Evolutionary conservation across 2,797 vertebrate species (phyloP).

Genomic region (Rhinella marina): DNA sequence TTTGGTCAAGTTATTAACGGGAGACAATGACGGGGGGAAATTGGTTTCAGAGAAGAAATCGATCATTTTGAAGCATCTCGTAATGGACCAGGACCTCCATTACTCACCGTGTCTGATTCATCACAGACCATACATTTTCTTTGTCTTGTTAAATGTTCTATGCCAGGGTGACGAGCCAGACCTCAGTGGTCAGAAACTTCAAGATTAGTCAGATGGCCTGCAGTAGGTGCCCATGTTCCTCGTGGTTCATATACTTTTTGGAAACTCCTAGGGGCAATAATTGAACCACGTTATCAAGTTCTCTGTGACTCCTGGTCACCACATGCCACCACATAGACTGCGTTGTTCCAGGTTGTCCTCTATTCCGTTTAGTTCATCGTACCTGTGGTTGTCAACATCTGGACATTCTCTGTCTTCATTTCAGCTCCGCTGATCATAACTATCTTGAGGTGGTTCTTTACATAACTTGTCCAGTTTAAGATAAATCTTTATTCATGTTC

Average conservation of each 20-base stretch:
- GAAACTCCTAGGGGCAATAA: background rate
- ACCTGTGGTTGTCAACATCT: background rate
- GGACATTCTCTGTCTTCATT: background rate
- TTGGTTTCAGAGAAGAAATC: background rate
- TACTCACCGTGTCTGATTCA: background rate
- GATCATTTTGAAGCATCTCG: background rate
- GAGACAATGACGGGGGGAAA: background rate
- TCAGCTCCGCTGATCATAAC: too few relatives aligned
- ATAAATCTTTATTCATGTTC: background rate
- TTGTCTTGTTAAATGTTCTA: background rate
- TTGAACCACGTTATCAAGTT: background rate
- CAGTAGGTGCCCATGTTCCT: background rate
- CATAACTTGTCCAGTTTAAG: background rate
- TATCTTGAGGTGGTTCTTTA: background rate
- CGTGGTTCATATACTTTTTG: background rate
- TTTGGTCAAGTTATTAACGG: background rate
- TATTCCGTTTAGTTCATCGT: background rate
- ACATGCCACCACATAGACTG: too few relatives aligned
- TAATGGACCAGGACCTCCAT: conserved; percentile 2
- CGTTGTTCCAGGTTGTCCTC: background rate
- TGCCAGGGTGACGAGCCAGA: background rate
- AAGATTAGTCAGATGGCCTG: background rate
- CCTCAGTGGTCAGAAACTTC: background rate
- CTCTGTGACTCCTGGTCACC: too few relatives aligned
- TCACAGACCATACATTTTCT: conserved; percentile 22